These are phyloP conservation scores for Sinhomidia bicolor DNA, from an alignment of 2,888 invertebrate genomes.

Conservation along the genomic window DNA sequence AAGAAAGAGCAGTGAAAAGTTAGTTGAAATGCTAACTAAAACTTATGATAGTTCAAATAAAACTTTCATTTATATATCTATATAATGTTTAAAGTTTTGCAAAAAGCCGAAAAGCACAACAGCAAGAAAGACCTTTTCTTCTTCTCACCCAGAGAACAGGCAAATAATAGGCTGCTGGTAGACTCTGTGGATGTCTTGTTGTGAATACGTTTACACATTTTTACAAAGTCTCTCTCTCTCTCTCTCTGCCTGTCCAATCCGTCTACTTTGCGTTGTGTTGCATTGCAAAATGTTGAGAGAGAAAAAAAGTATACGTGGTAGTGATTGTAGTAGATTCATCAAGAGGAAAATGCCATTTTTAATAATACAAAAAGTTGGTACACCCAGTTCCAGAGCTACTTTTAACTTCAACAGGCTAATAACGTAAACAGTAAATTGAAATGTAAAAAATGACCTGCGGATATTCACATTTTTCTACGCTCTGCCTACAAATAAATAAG, in stretches of 20 bases:
- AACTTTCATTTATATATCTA: constrained; percentile 36
- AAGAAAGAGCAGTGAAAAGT: constrained; percentile 49
- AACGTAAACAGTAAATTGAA: constrained; percentile 47
- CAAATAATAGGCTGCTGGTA: neutral
- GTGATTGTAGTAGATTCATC: neutral
- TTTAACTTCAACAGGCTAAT: constrained; percentile 42
- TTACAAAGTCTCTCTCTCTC: neutral
- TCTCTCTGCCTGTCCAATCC: neutral
- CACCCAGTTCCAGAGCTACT: neutral
- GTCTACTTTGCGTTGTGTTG: neutral
- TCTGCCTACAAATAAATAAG: neutral
- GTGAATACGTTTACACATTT: neutral
- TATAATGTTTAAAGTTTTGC: constrained; percentile 66
- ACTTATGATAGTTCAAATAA: constrained; percentile 49
- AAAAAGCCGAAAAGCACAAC: constrained; percentile 35
- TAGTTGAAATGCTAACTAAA: constrained; percentile 50
- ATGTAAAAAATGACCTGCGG: constrained; percentile 43
- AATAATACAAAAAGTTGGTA: constrained; percentile 10
- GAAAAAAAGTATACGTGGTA: neutral
- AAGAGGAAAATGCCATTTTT: constrained; percentile 25
- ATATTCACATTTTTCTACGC: constrained; percentile 33
- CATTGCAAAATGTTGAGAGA: neutral
- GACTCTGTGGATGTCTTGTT: neutral
- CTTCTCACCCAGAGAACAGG: neutral
- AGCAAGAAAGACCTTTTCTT: neutral